These are phyloP conservation scores for Mormyrus proboscirostris DNA, from an alignment of 2,797 vertebrate genomes.

Conservation along the genomic window DNA sequence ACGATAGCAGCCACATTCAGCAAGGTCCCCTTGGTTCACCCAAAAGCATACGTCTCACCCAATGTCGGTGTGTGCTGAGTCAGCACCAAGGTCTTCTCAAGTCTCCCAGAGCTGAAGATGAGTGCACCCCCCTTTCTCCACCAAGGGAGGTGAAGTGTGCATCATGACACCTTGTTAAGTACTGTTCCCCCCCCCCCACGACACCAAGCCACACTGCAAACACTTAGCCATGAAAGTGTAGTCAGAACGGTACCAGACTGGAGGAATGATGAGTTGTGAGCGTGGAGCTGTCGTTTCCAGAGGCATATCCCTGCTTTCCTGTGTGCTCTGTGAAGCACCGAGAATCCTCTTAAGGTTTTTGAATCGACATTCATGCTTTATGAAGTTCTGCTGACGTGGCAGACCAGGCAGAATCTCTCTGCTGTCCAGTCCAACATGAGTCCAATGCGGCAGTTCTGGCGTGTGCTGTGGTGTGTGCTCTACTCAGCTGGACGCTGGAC, in stretches of 20 bases:
- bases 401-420: background rate
- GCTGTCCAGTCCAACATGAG: background rate
- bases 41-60: constrained; percentile 33
- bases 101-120: constrained; percentile 43
- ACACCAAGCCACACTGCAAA: background rate
- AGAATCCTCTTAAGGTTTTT: background rate
- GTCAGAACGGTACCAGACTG: background rate
- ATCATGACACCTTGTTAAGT: constrained; percentile 58
- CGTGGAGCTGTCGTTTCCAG: background rate
- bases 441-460: background rate
- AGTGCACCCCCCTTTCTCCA: constrained; percentile 30
- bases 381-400: background rate
- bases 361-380: background rate
- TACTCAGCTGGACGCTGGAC: background rate
- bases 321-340: background rate
- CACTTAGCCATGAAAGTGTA: background rate
- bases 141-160: constrained; percentile 54
- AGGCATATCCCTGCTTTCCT: background rate
- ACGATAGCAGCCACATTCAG: background rate
- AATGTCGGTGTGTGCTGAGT: constrained; percentile 40
- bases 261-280: background rate
- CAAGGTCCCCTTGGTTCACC: constrained; percentile 11
- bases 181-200: constrained; percentile 47
- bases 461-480: background rate
- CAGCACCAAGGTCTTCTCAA: constrained; percentile 34